Base-by-base conservation (phyloP, 2,113 vertebrate species). In the Peromyscus maniculatus region DNA sequence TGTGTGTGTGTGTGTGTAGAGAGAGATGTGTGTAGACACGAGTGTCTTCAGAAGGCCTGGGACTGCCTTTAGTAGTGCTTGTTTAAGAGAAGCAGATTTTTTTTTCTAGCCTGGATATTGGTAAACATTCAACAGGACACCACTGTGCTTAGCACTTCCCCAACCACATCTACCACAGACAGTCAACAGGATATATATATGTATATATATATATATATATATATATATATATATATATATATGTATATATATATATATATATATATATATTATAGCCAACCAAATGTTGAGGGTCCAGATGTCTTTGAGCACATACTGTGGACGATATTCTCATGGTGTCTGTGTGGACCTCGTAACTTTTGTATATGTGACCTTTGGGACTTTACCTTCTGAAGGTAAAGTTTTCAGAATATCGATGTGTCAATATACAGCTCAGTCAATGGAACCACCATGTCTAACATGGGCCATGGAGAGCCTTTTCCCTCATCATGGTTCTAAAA, bases 151-250 rank as follows among this genome's bases (percentile, higher is more conserved):
- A 82, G 46, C 74, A 55, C 64, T 79, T 90, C 62, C 5, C 89
- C 39, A 66, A 24, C 31, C 24, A 24, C 7, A 69, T 55, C 5
- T 33, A 36, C 7, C 84, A 31, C 74, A 78, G 24, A 46, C 55
- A 39, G 94, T 89, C 89, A 91, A 43, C 12, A 66, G 89, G 52
- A 62, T 77, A 92, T 82, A 95, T 67, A 83, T 79, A 55, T 28
- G 93, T 72, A 83, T 79, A 55, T 28, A 75, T 43, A 43, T 43
- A 43, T 43, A 43, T 43, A 43, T n/a, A n/a, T n/a, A 62, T 80
- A 92, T 82, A 95, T 67, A 82, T 79, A 55, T 28, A 95, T 72
- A 83, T 79, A 55, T 28, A 75, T 43, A 62, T 80, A 92, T 82
- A 95, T 67, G 78, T 79, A 55, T 28, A 95, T 72, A 83, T 79